These are phyloP conservation scores for Neopipo cinnamomea DNA, from an alignment of 2,113 vertebrate species.

Conservation along the genomic window DNA sequence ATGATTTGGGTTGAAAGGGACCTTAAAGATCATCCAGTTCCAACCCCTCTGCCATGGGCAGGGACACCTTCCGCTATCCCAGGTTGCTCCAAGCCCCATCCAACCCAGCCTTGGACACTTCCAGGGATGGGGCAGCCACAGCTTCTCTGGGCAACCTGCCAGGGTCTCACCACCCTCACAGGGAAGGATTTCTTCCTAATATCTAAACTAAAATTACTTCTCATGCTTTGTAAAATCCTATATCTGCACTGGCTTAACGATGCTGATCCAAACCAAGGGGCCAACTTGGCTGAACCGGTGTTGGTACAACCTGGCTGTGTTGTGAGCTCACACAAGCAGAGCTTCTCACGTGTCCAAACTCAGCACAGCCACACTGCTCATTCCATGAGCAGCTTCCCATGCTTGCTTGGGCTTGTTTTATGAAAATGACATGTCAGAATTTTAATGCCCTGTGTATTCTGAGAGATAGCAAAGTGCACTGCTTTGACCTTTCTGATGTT, in stretches of 20 bases:
- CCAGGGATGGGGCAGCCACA: neutral
- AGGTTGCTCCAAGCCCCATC: neutral
- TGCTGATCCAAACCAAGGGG: neutral
- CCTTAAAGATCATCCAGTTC: neutral
- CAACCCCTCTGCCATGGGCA: neutral
- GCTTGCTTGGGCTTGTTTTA: neutral
- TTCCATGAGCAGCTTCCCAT: neutral
- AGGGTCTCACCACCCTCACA: neutral
- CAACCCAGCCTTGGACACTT: neutral
- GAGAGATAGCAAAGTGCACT: neutral
- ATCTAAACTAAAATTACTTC: neutral
- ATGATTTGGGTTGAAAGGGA: neutral
- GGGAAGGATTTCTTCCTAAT: neutral
- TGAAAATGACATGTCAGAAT: neutral
- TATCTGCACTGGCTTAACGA: neutral
- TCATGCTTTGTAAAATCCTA: neutral
- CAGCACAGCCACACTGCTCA: neutral
- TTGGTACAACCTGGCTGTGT: no score
- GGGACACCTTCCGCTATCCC: neutral
- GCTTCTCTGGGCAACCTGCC: neutral
- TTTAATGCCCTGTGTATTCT: neutral
- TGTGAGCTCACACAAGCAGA: neutral
- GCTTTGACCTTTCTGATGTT: neutral
- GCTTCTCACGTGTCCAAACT: neutral
- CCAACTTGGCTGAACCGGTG: neutral